Conservation (phyloP, 2,797 vertebrate species). For the Pseudotriccus pelzelni region DNA sequence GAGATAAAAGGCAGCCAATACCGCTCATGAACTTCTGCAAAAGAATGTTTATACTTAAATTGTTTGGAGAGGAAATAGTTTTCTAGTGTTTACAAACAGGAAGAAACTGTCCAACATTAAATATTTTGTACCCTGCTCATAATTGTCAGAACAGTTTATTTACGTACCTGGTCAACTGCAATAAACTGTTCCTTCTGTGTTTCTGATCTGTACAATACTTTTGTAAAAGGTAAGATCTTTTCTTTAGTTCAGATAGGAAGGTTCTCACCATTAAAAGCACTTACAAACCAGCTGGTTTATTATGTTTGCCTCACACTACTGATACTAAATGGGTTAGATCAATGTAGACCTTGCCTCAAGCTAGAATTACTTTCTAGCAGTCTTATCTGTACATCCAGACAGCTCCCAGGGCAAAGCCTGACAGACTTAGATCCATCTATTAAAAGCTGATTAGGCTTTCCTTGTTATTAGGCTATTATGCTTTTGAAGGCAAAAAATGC, state of each 20-base stretch:
- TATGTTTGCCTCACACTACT: fast-evolving
- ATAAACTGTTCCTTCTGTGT: background rate
- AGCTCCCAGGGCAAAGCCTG: background rate
- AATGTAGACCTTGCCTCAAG: background rate
- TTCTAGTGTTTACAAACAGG: conserved; percentile 12
- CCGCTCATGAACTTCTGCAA: background rate
- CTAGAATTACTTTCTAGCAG: background rate
- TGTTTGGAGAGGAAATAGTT: background rate
- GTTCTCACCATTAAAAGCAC: background rate
- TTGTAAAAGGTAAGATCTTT: background rate
- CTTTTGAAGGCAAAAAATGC: background rate
- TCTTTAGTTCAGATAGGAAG: background rate
- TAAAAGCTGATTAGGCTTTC: background rate
- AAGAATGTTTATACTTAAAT: background rate
- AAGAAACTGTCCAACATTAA: background rate
- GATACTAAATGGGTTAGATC: background rate
- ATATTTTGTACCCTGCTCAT: background rate
- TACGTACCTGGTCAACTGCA: background rate
- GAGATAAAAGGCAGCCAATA: background rate
- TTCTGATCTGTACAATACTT: background rate
- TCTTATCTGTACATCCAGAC: background rate
- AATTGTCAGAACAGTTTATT: background rate
- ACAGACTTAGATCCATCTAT: background rate
- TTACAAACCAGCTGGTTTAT: background rate
- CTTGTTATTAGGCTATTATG: background rate